Evolutionary conservation across 1,140 invertebrate species (phyloP), one percentile per base, ranked within the genome.

Genomic region (Listronotus bonariensis): DNA sequence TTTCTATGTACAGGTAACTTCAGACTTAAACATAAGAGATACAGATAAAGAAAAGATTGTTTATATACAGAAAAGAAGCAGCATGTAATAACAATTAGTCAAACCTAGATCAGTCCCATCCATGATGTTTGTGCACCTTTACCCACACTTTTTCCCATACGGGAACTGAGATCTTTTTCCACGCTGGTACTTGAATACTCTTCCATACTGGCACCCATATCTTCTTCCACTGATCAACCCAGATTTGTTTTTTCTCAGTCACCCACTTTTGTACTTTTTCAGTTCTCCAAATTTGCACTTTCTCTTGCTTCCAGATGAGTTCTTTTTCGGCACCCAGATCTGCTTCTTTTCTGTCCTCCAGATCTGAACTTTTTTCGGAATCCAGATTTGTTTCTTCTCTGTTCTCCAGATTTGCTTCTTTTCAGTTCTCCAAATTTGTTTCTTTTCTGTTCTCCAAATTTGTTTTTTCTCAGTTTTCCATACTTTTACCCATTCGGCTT

Each of bases 381-480:
- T 85, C 89, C 89, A 91, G 45, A 88, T 84, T 77, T 89, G 82
- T 71, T 89, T 88, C 77, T 91, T 89, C 58, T 90, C 87, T 8
- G 86, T 87, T 62, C 87, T 83, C 88, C 88, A 91, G 45, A 88
- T 84, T 77, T 89, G 82, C 70, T 89, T 88, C 77, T 91, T 89
- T 59, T 90, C 87, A 7, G 86, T 87, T 62, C 87, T 83, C 89
- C 89, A 91, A n/a, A 87, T 84, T 78, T 91, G 87, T 69, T 89
- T 89, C 78, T 91, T 92, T 42, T 89, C 84, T 0, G 85, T 88
- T 61, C 86, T 85, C 89, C 89, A 91, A 32, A 89, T 84, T 74
- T 91, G 87, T 18, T 89, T 85, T 71, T 88, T 88, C 73, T 90
- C 86, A 66, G 90, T 86, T 41, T 88, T 81, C 89, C 88, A 90